Evolutionary conservation across 2,888 invertebrate genomes (phyloP).

Genomic region (Norana najaformis): DNA sequence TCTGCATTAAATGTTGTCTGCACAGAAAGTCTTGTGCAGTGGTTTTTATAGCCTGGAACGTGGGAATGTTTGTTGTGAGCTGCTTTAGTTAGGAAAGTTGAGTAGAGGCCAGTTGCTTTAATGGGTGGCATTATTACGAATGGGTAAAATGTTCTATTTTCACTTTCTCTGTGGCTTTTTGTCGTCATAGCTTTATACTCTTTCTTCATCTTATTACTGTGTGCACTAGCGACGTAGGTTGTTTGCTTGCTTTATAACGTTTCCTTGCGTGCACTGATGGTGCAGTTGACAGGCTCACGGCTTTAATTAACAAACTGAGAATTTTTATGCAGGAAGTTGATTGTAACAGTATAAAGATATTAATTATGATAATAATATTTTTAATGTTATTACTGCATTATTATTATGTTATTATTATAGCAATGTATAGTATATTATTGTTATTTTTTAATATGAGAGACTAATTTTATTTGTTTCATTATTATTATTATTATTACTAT

Average conservation of each 20-base stretch:
- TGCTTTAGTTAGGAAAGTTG: background rate
- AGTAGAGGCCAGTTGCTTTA: background rate
- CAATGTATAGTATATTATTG: no score
- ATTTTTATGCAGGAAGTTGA: background rate
- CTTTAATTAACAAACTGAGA: background rate
- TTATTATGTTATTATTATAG: background rate
- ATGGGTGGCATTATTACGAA: conserved; percentile 13
- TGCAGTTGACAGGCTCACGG: background rate
- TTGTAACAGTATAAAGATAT: background rate
- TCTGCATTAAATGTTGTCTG: background rate
- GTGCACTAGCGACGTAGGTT: background rate
- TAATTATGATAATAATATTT: background rate
- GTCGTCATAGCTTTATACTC: background rate
- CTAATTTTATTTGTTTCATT: no score
- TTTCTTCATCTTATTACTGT: background rate
- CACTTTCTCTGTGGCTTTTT: background rate
- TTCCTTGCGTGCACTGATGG: background rate
- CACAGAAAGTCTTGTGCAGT: background rate
- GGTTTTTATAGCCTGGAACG: background rate
- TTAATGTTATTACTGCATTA: no score
- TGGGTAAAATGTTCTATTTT: background rate
- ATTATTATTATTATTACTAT: background rate
- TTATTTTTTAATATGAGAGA: no score
- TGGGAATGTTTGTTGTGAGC: background rate
- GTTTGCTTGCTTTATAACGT: background rate